Evolutionary conservation across 2,888 invertebrate species (phyloP).

Genomic region (Dicroscelio sp.): DNA sequence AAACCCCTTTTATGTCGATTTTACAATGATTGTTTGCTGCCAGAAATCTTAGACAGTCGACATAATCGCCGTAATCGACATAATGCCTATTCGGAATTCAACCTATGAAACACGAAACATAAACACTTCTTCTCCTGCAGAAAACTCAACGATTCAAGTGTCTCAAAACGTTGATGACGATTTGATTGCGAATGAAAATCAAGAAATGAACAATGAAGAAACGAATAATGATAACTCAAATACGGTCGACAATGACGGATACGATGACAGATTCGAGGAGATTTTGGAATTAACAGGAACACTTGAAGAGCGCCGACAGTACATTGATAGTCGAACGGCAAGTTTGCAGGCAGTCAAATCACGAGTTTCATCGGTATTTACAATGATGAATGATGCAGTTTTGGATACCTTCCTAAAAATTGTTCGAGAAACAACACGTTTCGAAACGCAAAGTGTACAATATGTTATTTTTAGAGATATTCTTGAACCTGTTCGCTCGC

Average conservation of each 20-base stretch:
- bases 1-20: neutral
- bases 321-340: neutral
- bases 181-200: no score
- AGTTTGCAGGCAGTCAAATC: neutral
- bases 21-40: slow-evolving; percentile 21
- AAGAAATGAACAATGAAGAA: no score
- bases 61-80: slow-evolving; percentile 30
- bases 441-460: neutral
- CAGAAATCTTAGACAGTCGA: slow-evolving; percentile 35
- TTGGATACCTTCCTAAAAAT: slow-evolving; percentile 6
- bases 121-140: no score
- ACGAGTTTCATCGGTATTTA: neutral
- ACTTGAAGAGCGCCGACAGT: neutral
- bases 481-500: neutral
- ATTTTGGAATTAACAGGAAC: neutral
- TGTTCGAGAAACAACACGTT: neutral
- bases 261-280: neutral
- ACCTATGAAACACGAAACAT: neutral
- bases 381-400: neutral
- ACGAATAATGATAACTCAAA: no score
- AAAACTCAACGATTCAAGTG: neutral
- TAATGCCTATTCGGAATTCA: slow-evolving; percentile 19
- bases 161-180: neutral
- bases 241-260: neutral
- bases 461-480: neutral